A percentile compares a stretch with the other conserved stretches of the same genome.
phyloP scores from a whole-genome alignment of 2,797 vertebrate species.

The Lophius americanus region DNA sequence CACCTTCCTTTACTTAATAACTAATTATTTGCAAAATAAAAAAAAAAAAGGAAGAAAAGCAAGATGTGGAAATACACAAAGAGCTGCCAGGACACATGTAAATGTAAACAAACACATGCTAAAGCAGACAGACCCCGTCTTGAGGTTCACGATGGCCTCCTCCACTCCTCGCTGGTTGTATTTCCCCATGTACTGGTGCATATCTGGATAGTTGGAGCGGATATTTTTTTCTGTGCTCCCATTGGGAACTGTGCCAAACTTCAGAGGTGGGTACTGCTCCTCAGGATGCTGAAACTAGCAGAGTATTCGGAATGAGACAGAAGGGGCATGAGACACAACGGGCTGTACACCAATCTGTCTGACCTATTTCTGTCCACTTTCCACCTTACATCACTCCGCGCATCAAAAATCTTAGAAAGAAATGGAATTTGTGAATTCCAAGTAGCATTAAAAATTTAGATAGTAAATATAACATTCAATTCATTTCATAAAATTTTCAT shows the following conservation, averaged over 20 bases:
- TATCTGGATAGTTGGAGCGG: slow-evolving; percentile 95
- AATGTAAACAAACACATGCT: slow-evolving; percentile 1
- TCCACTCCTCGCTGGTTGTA: slow-evolving; percentile 96
- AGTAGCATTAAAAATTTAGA: slow-evolving; percentile 40
- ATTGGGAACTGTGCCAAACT: slow-evolving; percentile 95
- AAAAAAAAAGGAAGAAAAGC: neutral
- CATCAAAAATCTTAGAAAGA: slow-evolving; percentile 58
- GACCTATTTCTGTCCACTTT: slow-evolving; percentile 77
- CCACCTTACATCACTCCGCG: slow-evolving; percentile 52
- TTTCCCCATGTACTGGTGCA: slow-evolving; percentile 96
- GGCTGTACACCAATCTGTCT: slow-evolving; percentile 76
- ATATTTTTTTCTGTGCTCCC: slow-evolving; percentile 98
- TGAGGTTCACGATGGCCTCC: slow-evolving; percentile 92
- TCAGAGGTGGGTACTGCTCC: slow-evolving; percentile 93
- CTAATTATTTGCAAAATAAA: too few relatives aligned
- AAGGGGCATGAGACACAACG: slow-evolving; percentile 67
- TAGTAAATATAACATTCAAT: neutral
- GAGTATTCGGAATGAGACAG: slow-evolving; percentile 56
- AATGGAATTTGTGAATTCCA: slow-evolving; percentile 47
- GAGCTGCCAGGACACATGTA: neutral
- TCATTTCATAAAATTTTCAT: slow-evolving; percentile 24
- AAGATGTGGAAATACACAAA: neutral
- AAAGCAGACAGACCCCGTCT: slow-evolving; percentile 86
- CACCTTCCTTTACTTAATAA: too few relatives aligned
- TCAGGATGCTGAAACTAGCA: slow-evolving; percentile 95